Base-by-base conservation (phyloP, 2,113 vertebrate genomes). In the Neogale vison region DNA sequence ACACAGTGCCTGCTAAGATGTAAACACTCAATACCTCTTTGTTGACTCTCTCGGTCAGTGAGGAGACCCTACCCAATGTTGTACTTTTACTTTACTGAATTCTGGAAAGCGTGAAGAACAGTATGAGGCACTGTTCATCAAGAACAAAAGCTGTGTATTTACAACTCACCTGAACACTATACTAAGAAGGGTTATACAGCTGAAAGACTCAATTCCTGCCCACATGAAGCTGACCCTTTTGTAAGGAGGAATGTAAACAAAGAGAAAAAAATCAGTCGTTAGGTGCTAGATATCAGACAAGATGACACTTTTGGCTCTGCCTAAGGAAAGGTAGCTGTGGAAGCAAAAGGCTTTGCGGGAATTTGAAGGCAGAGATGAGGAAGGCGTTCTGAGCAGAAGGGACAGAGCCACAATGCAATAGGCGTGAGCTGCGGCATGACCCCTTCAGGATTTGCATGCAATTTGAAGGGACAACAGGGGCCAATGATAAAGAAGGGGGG, bases 361-460 rank as follows among this genome's bases (percentile, higher is more conserved):
- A 1, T 69, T 45, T 77, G 45, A 85, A 61, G 42, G 24, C 42
- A 52, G n/a, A 87, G 50, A 18, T 31, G 45, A 93, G 20, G 63
- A 76, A 67, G 36, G 8, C 6, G 13, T n/a, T 72, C 50, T 67
- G 59, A 2, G 12, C 15, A 61, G 34, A 90, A 61, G 7, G 34
- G 31, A 24, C 7, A 50, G 2, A 24, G 31, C 11, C 21, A 4
- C 21, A 45, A 0, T 24, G 67, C 2, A 3, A 13, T 23, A 18
- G 6, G 23, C 14, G 2, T 29, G 20, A 57, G 18, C 7, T 39
- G 7, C 13, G 10, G 10, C 11, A 0, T 0, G 2, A n/a, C 17
- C 6, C 1, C 26, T 15, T 42, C 21, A 20, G 20, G 23, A n/a
- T 71, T 2, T 52, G 18, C 67, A 65, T 20, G 4, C 26, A 15